Evolutionary conservation across 2,888 invertebrate genomes (phyloP).

Genomic region (Icerya purchasi): DNA sequence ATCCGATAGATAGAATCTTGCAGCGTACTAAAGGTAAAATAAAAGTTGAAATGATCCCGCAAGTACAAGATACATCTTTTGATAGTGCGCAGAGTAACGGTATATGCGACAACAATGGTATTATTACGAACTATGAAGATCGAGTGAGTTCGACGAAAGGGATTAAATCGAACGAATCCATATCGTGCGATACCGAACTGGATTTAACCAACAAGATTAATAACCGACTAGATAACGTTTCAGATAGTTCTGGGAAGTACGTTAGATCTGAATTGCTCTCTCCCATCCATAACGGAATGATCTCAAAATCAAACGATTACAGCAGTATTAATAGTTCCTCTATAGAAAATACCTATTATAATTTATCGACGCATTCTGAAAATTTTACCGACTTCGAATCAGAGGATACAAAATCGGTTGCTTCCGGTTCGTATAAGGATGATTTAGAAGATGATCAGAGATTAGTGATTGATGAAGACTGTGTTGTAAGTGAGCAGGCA

Average conservation of each 20-base stretch:
- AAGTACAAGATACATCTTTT: not conserved
- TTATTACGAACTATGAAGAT: not conserved
- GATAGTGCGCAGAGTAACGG: not conserved
- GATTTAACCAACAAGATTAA: not conserved
- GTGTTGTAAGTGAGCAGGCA: not conserved
- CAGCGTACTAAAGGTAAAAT: conserved; percentile 1
- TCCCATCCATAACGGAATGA: not conserved
- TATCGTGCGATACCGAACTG: not conserved
- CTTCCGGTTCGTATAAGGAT: conserved; percentile 8
- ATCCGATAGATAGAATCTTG: not conserved
- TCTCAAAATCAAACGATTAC: not conserved
- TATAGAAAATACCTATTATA: not conserved
- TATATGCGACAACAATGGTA: not conserved
- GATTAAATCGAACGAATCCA: not conserved
- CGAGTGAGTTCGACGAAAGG: not conserved
- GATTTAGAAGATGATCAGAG: conserved; percentile 8
- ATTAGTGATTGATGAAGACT: conserved; percentile 10
- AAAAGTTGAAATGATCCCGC: conserved; percentile 12
- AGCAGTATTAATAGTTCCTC: not conserved
- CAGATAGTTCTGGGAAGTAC: not conserved
- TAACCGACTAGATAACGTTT: not conserved
- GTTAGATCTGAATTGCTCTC: not conserved
- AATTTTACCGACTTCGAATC: conserved; percentile 5
- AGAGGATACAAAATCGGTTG: conserved; percentile 11
- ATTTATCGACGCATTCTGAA: too few species aligned